Conservation (phyloP, 37 sponge, comb jelly and placozoan species). For the Geodia barretti region DNA sequence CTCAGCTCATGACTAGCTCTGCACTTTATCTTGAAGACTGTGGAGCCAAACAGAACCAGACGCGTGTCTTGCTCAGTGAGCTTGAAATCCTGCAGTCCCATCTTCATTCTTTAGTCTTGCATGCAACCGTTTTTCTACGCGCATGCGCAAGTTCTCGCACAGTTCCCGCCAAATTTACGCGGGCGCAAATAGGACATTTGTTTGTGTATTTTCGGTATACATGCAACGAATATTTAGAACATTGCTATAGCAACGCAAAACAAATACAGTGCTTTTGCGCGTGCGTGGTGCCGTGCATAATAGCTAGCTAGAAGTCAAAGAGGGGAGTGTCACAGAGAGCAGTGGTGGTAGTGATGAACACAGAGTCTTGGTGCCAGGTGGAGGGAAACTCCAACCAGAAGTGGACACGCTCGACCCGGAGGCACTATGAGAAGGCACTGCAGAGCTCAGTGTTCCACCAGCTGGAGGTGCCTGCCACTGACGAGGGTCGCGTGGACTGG, state of each 20-base stretch:
- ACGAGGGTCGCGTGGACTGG: conserved; percentile 42
- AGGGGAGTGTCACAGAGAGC: neutral
- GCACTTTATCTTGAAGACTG: conserved; percentile 65
- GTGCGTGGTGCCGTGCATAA: too few species aligned
- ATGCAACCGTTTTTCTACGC: neutral
- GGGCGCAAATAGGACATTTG: neutral
- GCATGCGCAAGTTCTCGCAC: neutral
- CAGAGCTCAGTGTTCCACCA: conserved; percentile 72
- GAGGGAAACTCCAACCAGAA: conserved; percentile 76
- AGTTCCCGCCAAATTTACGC: neutral
- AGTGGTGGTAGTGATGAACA: conserved; percentile 53
- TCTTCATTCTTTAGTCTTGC: neutral
- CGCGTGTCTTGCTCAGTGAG: conserved; percentile 55
- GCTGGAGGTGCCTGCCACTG: neutral
- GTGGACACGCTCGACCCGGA: conserved; percentile 66
- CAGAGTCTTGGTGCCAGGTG: conserved; percentile 91
- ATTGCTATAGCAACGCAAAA: conserved; percentile 37
- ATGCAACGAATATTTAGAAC: neutral
- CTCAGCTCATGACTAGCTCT: conserved; percentile 2
- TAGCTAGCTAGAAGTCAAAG: too few species aligned
- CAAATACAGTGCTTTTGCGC: too few species aligned
- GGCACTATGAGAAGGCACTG: conserved; percentile 61
- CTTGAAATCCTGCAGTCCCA: conserved; percentile 1
- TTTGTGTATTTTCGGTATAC: neutral
- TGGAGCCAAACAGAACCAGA: conserved; percentile 55